phyloP scores from a whole-genome alignment of 2,888 invertebrate genomes.

The Drosophila aldrichi region DNA sequence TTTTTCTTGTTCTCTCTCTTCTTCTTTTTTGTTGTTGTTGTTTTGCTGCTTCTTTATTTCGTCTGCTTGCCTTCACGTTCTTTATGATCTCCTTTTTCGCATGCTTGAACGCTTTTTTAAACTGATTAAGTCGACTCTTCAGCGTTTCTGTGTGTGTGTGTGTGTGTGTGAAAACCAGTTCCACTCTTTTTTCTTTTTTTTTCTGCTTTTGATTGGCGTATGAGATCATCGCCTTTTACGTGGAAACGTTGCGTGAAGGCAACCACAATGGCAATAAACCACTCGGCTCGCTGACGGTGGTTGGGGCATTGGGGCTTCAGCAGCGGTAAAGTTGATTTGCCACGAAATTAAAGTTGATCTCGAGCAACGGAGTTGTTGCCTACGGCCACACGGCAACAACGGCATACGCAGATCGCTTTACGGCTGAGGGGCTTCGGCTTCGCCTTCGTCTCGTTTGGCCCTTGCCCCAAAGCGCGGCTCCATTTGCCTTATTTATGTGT shows the following conservation, averaged over 20 bases:
- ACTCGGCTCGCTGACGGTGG: not conserved
- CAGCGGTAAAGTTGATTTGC: slow-evolving; percentile 73
- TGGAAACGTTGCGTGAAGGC: slow-evolving; percentile 77
- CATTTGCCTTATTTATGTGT: slow-evolving; percentile 16
- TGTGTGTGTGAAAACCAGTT: slow-evolving; percentile 66
- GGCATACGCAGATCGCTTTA: not conserved
- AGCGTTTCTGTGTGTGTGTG: slow-evolving; percentile 23
- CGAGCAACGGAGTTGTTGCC: slow-evolving; percentile 19
- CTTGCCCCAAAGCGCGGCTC: not conserved
- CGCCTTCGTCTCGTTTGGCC: not conserved
- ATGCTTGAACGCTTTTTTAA: slow-evolving; percentile 80
- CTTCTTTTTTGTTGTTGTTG: too few relatives aligned
- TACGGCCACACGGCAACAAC: slow-evolving; percentile 10
- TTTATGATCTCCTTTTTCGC: slow-evolving; percentile 67
- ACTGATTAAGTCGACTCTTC: slow-evolving; percentile 81
- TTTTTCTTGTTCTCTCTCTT: slow-evolving; percentile 26
- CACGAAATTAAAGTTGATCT: slow-evolving; percentile 80
- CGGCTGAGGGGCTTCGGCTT: slow-evolving; percentile 1
- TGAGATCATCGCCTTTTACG: slow-evolving; percentile 81
- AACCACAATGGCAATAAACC: slow-evolving; percentile 40
- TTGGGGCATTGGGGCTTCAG: not conserved
- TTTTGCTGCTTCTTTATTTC: slow-evolving; percentile 5
- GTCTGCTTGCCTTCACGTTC: slow-evolving; percentile 36
- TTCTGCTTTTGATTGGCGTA: slow-evolving; percentile 68
- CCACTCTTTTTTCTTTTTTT: slow-evolving; percentile 51